phyloP scores from a whole-genome alignment of 2,797 vertebrate species.

The Poeciliopsis infans region DNA sequence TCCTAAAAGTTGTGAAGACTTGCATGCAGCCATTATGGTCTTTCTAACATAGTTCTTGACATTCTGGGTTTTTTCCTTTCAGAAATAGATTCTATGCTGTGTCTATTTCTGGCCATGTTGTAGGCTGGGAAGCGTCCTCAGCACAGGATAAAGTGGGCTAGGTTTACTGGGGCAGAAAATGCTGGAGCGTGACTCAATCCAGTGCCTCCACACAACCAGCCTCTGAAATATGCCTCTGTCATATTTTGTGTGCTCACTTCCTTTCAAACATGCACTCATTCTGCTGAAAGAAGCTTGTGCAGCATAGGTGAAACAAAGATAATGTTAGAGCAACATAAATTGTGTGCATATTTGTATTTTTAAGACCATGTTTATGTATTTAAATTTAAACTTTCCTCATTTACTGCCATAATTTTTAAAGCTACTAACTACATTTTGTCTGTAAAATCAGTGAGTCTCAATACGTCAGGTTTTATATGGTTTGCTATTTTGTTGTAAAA shows the following conservation, averaged over 20 bases:
- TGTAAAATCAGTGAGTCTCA: not conserved
- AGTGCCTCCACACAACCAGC: constrained; percentile 70
- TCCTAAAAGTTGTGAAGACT: constrained; percentile 35
- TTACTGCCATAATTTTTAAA: not conserved
- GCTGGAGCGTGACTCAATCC: constrained; percentile 74
- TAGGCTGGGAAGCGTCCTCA: constrained; percentile 57
- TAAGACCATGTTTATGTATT: constrained; percentile 4
- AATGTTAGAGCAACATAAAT: constrained; percentile 13
- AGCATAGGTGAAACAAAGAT: constrained; percentile 40
- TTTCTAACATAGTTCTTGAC: constrained; percentile 45
- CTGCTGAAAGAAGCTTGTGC: constrained; percentile 33
- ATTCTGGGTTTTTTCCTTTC: constrained; percentile 39
- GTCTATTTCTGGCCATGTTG: constrained; percentile 53
- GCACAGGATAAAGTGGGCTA: constrained; percentile 72
- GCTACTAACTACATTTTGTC: not conserved
- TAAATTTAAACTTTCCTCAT: not conserved
- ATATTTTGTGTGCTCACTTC: constrained; percentile 64
- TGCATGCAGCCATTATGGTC: constrained; percentile 18
- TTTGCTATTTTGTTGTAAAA: not conserved
- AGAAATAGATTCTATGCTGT: constrained; percentile 19
- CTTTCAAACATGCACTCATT: constrained; percentile 42
- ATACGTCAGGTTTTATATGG: not conserved
- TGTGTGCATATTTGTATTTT: constrained; percentile 9
- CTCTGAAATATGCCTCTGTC: constrained; percentile 71
- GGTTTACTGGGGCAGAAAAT: constrained; percentile 84